Evolutionary conservation across 2,797 vertebrate species (phyloP), one percentile per base, ranked within the genome.

Genomic region (Catamblyrhynchus diadema): DNA sequence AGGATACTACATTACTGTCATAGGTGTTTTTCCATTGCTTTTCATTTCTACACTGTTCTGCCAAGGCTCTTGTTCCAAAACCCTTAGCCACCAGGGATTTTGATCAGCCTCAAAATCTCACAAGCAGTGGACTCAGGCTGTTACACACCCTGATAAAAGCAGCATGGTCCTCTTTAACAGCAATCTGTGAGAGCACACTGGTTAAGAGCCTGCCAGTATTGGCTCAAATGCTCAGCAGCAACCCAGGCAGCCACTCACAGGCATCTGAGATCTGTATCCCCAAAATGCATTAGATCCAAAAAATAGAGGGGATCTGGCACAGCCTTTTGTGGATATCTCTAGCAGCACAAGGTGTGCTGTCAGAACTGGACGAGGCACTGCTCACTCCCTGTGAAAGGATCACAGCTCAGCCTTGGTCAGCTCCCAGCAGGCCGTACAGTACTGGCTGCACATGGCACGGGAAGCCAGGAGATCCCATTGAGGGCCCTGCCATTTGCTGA

Each of bases 91-190:
- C 54, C 6, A 9, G 28, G 59, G 65, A 69, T 66, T 87, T 41
- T 78, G 67, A 80, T 78, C 72, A 85, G 59, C 75, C 67, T 82
- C 32, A 84, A 24, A 28, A 86, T 79, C 90, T 78, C 37, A 57
- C 18, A 59, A 15, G 47, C 51, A 42, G 39, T 11, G 64, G 53
- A 42, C 17, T 14, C 37, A 47, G 65, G 39, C 75, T 91, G 69
- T 84, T 53, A 50, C 1, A 2, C 25, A 24, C 23, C 35, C 57
- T 18, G 50, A 56, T 44, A 93, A 90, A 93, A 90, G 69, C 81
- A 79, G 45, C 25, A 37, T 2, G 2, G 41, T 80, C 44, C 20
- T 74, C 86, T 81, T 89, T 51, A 81, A 74, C 71, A 83, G 70
- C 69, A 61, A 59, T 88, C 54, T 77, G 39, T 37, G 30, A 66